These are phyloP conservation scores for Oophaga pumilio DNA, from an alignment of 2,113 vertebrate genomes.

Conservation along the genomic window DNA sequence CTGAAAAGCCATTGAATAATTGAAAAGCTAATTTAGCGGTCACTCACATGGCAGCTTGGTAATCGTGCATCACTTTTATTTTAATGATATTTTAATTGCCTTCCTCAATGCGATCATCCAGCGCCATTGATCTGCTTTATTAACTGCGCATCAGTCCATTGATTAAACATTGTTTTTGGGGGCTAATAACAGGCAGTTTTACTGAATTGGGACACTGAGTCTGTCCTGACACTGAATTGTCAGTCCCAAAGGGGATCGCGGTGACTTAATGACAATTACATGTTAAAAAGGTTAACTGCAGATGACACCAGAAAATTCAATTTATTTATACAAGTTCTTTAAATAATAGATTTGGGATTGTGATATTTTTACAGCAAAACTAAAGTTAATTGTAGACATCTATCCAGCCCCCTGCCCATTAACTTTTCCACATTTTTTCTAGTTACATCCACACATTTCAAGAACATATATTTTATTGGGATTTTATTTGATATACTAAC, in stretches of 20 bases:
- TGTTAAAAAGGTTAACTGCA: conserved; percentile 31
- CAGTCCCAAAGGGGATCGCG: conserved; percentile 18
- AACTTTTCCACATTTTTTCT: too few species aligned
- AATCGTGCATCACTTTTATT: conserved; percentile 56
- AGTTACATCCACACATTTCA: too few species aligned
- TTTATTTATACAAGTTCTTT: conserved; percentile 2
- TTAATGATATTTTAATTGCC: conserved; percentile 57
- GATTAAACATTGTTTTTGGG: conserved; percentile 54
- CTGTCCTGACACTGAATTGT: conserved; percentile 17
- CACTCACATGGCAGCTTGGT: conserved; percentile 35
- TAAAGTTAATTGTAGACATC: neutral
- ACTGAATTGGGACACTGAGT: neutral
- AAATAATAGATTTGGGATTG: neutral
- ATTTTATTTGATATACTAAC: too few species aligned
- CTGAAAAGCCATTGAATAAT: conserved; percentile 58
- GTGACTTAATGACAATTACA: conserved; percentile 9
- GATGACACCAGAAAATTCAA: neutral
- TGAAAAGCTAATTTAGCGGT: conserved; percentile 58
- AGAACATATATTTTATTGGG: too few species aligned
- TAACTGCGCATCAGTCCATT: conserved; percentile 51
- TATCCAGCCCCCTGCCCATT: too few species aligned
- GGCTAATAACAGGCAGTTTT: neutral
- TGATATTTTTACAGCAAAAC: neutral
- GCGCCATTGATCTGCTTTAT: conserved; percentile 50
- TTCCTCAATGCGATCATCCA: conserved; percentile 39